Percentiles rank a stretch among this genome's conserved stretches.
Conservation (phyloP, 2,888 invertebrate species). For the Acleris emargana region DNA sequence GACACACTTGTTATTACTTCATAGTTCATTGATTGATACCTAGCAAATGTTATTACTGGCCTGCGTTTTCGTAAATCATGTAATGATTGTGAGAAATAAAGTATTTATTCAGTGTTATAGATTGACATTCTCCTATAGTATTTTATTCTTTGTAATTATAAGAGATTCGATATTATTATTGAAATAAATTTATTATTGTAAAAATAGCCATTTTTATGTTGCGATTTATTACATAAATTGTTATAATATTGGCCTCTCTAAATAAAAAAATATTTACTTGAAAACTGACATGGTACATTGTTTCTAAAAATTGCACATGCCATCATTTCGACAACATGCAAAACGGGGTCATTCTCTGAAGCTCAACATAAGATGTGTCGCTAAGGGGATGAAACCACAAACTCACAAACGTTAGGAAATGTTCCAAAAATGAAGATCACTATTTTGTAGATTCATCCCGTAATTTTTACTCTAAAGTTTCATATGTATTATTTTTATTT, state of each 20-base stretch:
- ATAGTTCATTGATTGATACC: slow-evolving; percentile 5
- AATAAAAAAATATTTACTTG: slow-evolving; percentile 77
- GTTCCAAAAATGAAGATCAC: no score
- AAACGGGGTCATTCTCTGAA: no score
- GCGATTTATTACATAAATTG: slow-evolving; percentile 57
- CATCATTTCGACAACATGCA: no score
- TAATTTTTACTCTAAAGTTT: no score
- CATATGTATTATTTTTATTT: no score
- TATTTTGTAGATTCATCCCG: no score
- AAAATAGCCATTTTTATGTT: slow-evolving; percentile 65
- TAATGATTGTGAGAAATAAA: slow-evolving; percentile 24
- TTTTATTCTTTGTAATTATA: slow-evolving; percentile 53
- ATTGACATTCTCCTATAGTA: slow-evolving; percentile 32
- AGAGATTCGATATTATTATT: slow-evolving; percentile 54
- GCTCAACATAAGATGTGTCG: no score
- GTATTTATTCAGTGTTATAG: slow-evolving; percentile 17
- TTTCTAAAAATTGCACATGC: background rate
- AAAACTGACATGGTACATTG: slow-evolving; percentile 33
- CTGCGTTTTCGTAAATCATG: slow-evolving; percentile 13
- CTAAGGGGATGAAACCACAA: no score
- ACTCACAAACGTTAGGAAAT: no score
- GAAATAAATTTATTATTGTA: slow-evolving; percentile 50
- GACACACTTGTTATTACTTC: slow-evolving; percentile 16
- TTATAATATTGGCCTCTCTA: slow-evolving; percentile 74
- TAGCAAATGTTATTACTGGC: background rate